Percentiles rank a stretch among this genome's conserved stretches.
phyloP scores from a whole-genome alignment of 2,888 invertebrate genomes.

The Lepas anatifera region DNA sequence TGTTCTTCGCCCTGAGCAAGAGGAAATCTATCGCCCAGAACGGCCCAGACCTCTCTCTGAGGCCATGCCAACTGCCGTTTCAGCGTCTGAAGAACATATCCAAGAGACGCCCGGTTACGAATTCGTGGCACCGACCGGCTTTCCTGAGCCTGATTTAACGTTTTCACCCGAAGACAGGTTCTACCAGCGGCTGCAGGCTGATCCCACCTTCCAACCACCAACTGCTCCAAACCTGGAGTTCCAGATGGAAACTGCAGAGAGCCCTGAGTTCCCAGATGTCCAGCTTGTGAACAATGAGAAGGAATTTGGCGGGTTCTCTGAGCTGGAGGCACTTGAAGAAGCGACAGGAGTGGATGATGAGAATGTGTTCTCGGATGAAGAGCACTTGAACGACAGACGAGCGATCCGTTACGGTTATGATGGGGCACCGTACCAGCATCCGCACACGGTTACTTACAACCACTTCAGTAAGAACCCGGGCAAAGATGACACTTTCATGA shows the following conservation, averaged over 20 bases:
- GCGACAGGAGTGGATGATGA: conserved; percentile 26
- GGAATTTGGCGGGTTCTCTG: conserved; percentile 27
- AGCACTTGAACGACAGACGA: too few species aligned
- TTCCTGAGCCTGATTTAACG: not conserved
- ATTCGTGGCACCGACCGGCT: not conserved
- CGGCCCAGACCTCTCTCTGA: too few species aligned
- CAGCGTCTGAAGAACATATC: too few species aligned
- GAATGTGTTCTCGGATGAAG: not conserved
- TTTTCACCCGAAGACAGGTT: not conserved
- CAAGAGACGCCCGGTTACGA: not conserved
- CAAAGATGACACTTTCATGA: too few species aligned
- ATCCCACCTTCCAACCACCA: conserved; percentile 30
- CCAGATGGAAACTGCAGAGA: conserved; percentile 44
- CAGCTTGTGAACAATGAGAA: conserved; percentile 27
- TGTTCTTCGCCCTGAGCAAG: not conserved
- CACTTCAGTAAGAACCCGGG: too few species aligned
- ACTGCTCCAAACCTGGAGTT: conserved; percentile 45
- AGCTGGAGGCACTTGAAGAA: conserved; percentile 27
- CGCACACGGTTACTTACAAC: too few species aligned
- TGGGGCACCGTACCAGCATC: too few species aligned
- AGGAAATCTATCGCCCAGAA: too few species aligned
- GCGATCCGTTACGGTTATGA: too few species aligned
- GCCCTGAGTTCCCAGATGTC: conserved; percentile 54
- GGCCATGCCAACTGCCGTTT: too few species aligned
- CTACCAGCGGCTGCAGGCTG: not conserved